Conservation (phyloP, 1,140 invertebrate species). For the Lucilia sericata region DNA sequence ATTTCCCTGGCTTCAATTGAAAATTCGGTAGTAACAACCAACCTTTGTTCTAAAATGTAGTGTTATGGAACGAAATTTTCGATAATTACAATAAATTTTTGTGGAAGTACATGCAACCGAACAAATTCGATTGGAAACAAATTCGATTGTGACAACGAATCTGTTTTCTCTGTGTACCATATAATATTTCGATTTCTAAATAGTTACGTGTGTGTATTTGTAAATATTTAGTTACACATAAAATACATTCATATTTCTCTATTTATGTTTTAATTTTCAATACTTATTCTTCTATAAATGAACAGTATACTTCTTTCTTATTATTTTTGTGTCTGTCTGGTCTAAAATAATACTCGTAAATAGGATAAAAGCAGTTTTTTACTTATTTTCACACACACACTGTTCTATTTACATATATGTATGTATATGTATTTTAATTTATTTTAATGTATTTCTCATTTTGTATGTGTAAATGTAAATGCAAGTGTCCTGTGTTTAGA, state of each 20-base stretch:
- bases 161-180: no score
- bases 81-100: no score
- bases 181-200: no score
- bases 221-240: no score
- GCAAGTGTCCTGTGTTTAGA: neutral
- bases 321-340: neutral
- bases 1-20: no score
- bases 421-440: slow-evolving; percentile 11
- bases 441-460: slow-evolving; percentile 1
- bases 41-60: no score
- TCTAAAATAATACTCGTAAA: neutral
- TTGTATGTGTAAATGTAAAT: neutral
- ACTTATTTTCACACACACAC: neutral
- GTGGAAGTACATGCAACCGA: no score
- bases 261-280: slow-evolving; percentile 8
- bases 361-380: neutral
- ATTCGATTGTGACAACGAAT: no score
- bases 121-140: no score
- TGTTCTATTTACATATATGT: neutral
- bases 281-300: neutral
- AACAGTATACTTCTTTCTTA: neutral
- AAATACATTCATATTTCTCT: slow-evolving; percentile 1
- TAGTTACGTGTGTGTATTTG: neutral
- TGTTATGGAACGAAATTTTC: no score
- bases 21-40: no score